Percentiles rank a stretch among this genome's conserved stretches.
These are phyloP conservation scores for Zaprionus ornatus DNA, from an alignment of 1,140 invertebrate genomes.

Conservation along the genomic window DNA sequence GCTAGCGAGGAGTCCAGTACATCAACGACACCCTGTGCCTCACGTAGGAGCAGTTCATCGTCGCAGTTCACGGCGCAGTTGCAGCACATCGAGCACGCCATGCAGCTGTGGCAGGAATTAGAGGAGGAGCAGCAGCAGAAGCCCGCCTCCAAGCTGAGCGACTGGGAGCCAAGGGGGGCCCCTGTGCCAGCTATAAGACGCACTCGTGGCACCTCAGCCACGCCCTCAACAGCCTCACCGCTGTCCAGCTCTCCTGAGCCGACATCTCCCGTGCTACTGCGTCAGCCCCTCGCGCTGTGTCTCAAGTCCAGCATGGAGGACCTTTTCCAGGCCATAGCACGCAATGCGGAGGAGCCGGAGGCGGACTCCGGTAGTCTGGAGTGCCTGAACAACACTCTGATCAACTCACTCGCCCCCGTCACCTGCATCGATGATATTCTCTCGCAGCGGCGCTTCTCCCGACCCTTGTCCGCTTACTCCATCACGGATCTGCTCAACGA, in stretches of 20 bases:
- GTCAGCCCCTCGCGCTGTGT: slow-evolving; percentile 58
- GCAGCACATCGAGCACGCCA: slow-evolving; percentile 74
- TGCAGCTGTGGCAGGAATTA: slow-evolving; percentile 70
- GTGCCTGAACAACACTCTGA: background rate
- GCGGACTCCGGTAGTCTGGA: slow-evolving; percentile 44
- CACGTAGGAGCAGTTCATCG: slow-evolving; percentile 60
- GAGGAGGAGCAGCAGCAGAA: slow-evolving; percentile 52
- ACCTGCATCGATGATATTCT: slow-evolving; percentile 80
- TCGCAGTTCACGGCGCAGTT: slow-evolving; percentile 63
- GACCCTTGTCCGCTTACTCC: slow-evolving; percentile 76
- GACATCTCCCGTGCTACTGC: slow-evolving; percentile 52
- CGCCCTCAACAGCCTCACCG: slow-evolving; percentile 73
- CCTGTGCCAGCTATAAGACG: slow-evolving; percentile 36
- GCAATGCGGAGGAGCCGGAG: slow-evolving; percentile 65
- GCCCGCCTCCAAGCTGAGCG: slow-evolving; percentile 14
- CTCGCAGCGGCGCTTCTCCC: slow-evolving; percentile 70
- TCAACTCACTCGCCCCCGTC: slow-evolving; percentile 58
- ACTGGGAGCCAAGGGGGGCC: slow-evolving; percentile 63
- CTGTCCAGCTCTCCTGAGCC: slow-evolving; percentile 66
- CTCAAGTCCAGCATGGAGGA: slow-evolving; percentile 80
- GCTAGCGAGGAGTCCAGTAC: slow-evolving; percentile 61
- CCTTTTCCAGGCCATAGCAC: slow-evolving; percentile 75
- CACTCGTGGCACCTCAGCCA: slow-evolving; percentile 65
- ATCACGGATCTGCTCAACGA: slow-evolving; percentile 78
- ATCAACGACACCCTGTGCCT: slow-evolving; percentile 64